Conservation (phyloP, 2,888 invertebrate species). For the Dryobotodes eremita region DNA sequence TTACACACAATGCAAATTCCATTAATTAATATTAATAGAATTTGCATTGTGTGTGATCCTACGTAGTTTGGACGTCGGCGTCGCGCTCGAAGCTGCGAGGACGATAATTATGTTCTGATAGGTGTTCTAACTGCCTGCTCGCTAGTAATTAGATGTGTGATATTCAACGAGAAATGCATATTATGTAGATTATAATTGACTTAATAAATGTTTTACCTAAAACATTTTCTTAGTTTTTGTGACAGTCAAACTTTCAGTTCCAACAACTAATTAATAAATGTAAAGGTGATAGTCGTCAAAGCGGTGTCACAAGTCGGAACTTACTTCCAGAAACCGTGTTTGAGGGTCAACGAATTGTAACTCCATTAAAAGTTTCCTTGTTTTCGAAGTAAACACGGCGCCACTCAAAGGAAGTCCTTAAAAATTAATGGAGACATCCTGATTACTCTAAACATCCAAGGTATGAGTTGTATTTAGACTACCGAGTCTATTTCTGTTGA, state of each 20-base stretch:
- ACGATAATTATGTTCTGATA: constrained; percentile 59
- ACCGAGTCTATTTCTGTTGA: constrained; percentile 80
- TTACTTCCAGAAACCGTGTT: constrained; percentile 73
- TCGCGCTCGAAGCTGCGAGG: constrained; percentile 31
- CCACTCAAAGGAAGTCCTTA: constrained; percentile 88
- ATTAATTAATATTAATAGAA: constrained; percentile 71
- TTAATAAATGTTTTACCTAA: background rate
- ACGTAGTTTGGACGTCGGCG: constrained; percentile 49
- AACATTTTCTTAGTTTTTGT: background rate
- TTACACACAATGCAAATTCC: no score
- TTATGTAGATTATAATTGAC: background rate
- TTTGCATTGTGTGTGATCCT: constrained; percentile 71
- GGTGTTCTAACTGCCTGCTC: constrained; percentile 47
- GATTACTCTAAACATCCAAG: constrained; percentile 82
- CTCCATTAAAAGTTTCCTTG: constrained; percentile 89
- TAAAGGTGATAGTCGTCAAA: constrained; percentile 55
- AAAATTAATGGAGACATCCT: constrained; percentile 90
- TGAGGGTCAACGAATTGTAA: constrained; percentile 87
- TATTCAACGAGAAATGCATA: constrained; percentile 17
- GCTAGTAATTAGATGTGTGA: constrained; percentile 53
- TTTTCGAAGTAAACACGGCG: constrained; percentile 86
- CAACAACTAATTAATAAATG: constrained; percentile 47
- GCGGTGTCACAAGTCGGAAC: constrained; percentile 62
- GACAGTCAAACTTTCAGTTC: constrained; percentile 13
- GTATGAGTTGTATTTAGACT: constrained; percentile 78